Percentiles rank a stretch among this genome's conserved stretches.
These are phyloP conservation scores for Gymnodraco acuticeps DNA, from an alignment of 2,797 vertebrate genomes.

Conservation along the genomic window DNA sequence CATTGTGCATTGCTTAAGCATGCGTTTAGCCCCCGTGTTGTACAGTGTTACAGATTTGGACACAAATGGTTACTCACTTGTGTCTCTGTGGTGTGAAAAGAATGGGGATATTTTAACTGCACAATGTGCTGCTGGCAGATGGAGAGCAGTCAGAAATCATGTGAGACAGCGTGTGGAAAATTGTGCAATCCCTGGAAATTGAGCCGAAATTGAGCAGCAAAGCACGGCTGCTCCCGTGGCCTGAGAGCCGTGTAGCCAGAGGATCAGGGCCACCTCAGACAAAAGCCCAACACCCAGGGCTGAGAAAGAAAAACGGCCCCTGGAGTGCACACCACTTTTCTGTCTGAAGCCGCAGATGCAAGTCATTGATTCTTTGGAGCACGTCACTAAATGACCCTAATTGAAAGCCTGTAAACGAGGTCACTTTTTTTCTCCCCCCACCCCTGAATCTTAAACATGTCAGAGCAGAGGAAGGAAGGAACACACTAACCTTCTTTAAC, in stretches of 20 bases:
- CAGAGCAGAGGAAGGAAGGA: slow-evolving; percentile 52
- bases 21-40: slow-evolving; percentile 15
- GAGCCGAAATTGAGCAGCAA: slow-evolving; percentile 77
- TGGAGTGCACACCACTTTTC: slow-evolving; percentile 34
- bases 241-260: slow-evolving; percentile 50
- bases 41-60: slow-evolving; percentile 27
- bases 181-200: slow-evolving; percentile 80
- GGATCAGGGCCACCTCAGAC: slow-evolving; percentile 53
- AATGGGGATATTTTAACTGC: slow-evolving; percentile 51
- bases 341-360: slow-evolving; percentile 59
- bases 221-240: slow-evolving; percentile 62
- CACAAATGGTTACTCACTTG: slow-evolving; percentile 40
- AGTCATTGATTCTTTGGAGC: slow-evolving; percentile 53
- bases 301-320: slow-evolving; percentile 36
- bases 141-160: slow-evolving; percentile 71
- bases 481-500: slow-evolving; percentile 67
- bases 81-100: slow-evolving; percentile 40
- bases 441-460: slow-evolving; percentile 42
- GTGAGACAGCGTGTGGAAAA: slow-evolving; percentile 76
- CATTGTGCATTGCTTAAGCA: slow-evolving; percentile 10
- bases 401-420: slow-evolving; percentile 63
- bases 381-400: slow-evolving; percentile 70
- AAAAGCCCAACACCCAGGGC: slow-evolving; percentile 52
- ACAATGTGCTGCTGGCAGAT: slow-evolving; percentile 70
- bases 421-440: slow-evolving; percentile 31